Percentiles rank a stretch among this genome's conserved stretches.
These are phyloP conservation scores for Synanthedon andrenaeformis DNA, from an alignment of 2,888 invertebrate genomes.

Conservation along the genomic window DNA sequence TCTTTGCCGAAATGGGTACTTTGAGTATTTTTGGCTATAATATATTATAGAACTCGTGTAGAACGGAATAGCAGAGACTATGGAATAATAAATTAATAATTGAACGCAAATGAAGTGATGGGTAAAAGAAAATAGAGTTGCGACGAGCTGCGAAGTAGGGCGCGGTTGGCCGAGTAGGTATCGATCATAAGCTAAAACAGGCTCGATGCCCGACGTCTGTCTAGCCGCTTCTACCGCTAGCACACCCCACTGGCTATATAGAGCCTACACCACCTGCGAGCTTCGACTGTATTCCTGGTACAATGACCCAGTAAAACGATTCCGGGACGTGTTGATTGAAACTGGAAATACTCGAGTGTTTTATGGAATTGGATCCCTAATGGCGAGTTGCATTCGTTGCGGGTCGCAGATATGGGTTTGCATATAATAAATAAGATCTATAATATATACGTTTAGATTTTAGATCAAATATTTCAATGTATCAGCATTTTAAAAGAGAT, in stretches of 20 bases:
- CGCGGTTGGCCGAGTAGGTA: constrained; percentile 46
- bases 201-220: constrained; percentile 41
- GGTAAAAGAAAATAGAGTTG: constrained; percentile 41
- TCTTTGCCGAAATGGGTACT: no score
- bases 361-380: constrained; percentile 25
- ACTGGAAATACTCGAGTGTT: constrained; percentile 34
- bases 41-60: no score
- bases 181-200: constrained; percentile 63
- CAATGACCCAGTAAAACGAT: constrained; percentile 54
- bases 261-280: constrained; percentile 39
- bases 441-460: no score
- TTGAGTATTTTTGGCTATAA: no score
- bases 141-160: constrained; percentile 51
- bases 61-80: neutral
- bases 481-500: no score
- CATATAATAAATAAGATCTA: no score
- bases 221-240: constrained; percentile 44
- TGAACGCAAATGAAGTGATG: constrained; percentile 32
- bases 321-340: constrained; percentile 35
- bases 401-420: neutral
- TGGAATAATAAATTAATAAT: constrained; percentile 9
- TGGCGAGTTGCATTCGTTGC: neutral
- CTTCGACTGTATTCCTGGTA: constrained; percentile 33
- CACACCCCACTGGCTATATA: constrained; percentile 28
- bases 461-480: no score